These are phyloP conservation scores for Pelodytes ibericus DNA, from an alignment of 2,797 vertebrate species.

Conservation along the genomic window DNA sequence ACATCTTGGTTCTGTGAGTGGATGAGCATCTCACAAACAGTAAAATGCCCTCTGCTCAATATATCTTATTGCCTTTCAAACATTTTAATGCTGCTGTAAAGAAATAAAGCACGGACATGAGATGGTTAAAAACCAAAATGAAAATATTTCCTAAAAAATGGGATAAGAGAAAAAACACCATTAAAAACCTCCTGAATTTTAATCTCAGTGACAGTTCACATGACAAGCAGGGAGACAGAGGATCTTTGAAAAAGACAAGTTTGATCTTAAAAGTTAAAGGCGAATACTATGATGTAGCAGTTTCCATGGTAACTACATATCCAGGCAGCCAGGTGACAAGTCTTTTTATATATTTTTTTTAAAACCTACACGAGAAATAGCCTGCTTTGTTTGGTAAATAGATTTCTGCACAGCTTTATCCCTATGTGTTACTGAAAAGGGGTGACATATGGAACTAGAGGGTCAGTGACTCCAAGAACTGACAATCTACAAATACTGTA, in stretches of 20 bases:
- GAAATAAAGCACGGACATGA: conserved; percentile 1
- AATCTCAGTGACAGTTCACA: conserved; percentile 45
- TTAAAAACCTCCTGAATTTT: conserved; percentile 44
- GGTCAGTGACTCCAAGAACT: conserved; percentile 1
- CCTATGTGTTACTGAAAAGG: neutral
- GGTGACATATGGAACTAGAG: neutral
- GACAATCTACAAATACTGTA: neutral
- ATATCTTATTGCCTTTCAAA: too few relatives aligned
- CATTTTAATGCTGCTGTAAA: neutral
- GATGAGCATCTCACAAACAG: too few relatives aligned
- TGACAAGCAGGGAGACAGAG: conserved; percentile 55
- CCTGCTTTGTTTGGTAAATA: conserved; percentile 30
- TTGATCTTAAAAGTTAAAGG: conserved; percentile 66
- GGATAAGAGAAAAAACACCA: conserved; percentile 34
- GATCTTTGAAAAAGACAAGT: conserved; percentile 64
- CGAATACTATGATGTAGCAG: conserved; percentile 61
- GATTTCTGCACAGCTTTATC: neutral
- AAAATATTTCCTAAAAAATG: conserved; percentile 40
- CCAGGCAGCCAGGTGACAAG: conserved; percentile 22
- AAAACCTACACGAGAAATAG: conserved; percentile 26
- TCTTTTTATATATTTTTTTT: conserved; percentile 12
- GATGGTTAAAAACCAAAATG: conserved; percentile 34
- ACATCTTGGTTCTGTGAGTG: too few relatives aligned
- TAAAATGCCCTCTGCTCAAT: too few relatives aligned
- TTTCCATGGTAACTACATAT: conserved; percentile 74